Evolutionary conservation across 2,113 vertebrate genomes (phyloP).

Genomic region (Arizona elegans): DNA sequence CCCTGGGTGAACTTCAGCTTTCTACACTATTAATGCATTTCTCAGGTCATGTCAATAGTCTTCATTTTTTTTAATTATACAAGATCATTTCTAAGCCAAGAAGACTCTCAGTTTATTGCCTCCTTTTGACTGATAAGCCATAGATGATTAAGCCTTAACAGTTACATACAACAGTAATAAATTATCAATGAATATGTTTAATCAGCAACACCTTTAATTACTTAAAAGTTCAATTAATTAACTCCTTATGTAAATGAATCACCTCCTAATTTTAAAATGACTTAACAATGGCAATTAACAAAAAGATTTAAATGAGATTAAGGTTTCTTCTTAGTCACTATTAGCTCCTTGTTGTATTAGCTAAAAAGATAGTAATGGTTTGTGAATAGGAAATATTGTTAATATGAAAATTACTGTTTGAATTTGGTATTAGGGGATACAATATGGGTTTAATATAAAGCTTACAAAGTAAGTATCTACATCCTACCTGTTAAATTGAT

Average conservation of each 20-base stretch:
- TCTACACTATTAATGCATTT: not conserved
- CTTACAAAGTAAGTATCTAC: not conserved
- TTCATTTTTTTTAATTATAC: not conserved
- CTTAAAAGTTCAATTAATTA: not conserved
- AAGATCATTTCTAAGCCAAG: not conserved
- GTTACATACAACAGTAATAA: conserved; percentile 3
- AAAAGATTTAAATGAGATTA: not conserved
- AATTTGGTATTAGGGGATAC: not conserved
- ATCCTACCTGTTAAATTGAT: not conserved
- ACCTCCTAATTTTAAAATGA: not conserved
- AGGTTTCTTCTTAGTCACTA: not conserved
- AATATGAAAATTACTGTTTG: not conserved
- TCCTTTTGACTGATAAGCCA: not conserved
- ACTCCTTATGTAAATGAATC: not conserved
- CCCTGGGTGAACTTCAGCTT: not conserved
- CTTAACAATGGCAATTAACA: not conserved
- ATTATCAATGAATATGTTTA: not conserved
- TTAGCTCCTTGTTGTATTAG: not conserved
- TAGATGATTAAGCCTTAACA: not conserved
- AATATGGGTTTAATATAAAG: not conserved
- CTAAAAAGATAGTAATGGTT: not conserved
- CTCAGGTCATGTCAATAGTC: not conserved
- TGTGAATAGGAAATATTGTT: not conserved
- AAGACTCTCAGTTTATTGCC: not conserved
- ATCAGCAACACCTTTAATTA: not conserved